Base-by-base conservation (phyloP, 2,113 vertebrate genomes). In the Illadopsis cleaveri region DNA sequence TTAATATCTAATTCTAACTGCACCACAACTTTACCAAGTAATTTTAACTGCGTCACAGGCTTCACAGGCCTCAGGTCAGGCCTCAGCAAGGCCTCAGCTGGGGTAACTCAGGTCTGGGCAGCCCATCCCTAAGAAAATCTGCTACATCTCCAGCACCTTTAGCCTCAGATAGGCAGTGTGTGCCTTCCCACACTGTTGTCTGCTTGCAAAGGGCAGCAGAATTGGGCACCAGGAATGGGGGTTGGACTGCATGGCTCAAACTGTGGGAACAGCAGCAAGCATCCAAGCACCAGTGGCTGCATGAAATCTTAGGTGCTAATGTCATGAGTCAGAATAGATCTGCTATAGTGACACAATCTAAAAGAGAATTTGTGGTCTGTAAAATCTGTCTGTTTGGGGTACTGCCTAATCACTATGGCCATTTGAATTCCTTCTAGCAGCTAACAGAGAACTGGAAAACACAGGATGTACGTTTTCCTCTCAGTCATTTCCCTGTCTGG, bases 211-310 rank as follows among this genome's bases (percentile, higher is more conserved):
- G 17, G 51, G 47, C 25, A 75, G n/a, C n/a, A 50, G 5, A 25
- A 7, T 2, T 51, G 17, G 10, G 15, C 16, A 50, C 13, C 14
- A 37, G 30, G 12, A 45, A 15, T 3, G 1, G 25, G 7, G 5
- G 1, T 15, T 54, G 51, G 50, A 71, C 21, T 13, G 12, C 37
- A 1, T 28, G 24, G 20, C 33, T 51, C 12, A 18, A 69, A 42
- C n/a, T 44, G 19, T 51, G n/a, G 44, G n/a, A 95, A 44, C 6
- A 16, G 33, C 37, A 82, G 12, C 21, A 28, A 75, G 18, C 44
- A 50, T 33, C 66, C 80, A 21, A 91, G 65, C 18, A 27, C 22
- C 18, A 45, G 18, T 23, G 51, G 7, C 60, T 77, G 6, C 54
- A 23, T 33, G 20, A 69, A 80, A 83, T 33, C 14, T 30, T 35